A percentile compares a stretch with the other conserved stretches of the same genome.
phyloP scores from a whole-genome alignment of 2,888 invertebrate genomes.

The Apodemia mormo region DNA sequence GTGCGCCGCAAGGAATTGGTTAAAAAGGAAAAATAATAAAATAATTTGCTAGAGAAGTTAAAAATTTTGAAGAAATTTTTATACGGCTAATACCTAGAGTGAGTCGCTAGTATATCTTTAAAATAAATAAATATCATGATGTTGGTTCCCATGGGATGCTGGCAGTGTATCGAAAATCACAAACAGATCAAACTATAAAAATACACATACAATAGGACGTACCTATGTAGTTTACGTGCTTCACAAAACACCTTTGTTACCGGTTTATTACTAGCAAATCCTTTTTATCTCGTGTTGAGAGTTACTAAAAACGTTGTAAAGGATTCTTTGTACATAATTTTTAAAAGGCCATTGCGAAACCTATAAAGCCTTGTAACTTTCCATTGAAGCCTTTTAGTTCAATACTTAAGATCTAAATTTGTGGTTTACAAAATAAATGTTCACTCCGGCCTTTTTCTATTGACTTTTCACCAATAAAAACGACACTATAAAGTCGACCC shows the following conservation, averaged over 20 bases:
- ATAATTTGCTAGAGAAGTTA: too few species aligned
- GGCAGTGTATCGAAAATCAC: too few species aligned
- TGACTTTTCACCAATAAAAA: slow-evolving; percentile 69
- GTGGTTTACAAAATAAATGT: slow-evolving; percentile 48
- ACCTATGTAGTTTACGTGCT: not conserved
- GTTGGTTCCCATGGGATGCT: too few species aligned
- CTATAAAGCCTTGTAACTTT: slow-evolving; percentile 29
- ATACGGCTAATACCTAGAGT: too few species aligned
- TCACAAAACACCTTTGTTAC: not conserved
- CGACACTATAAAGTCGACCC: slow-evolving; percentile 63
- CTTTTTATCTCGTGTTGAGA: not conserved
- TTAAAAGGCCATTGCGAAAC: slow-evolving; percentile 10
- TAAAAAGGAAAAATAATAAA: too few species aligned
- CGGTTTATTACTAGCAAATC: slow-evolving; percentile 1
- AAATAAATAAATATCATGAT: too few species aligned
- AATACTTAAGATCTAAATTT: slow-evolving; percentile 41
- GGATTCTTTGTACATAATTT: not conserved
- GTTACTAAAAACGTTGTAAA: slow-evolving; percentile 1
- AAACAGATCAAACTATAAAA: too few species aligned
- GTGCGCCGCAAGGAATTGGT: too few species aligned
- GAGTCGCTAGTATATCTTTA: too few species aligned
- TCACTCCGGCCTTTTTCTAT: slow-evolving; percentile 64
- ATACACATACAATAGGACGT: not conserved
- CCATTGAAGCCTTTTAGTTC: slow-evolving; percentile 35
- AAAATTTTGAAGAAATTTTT: too few species aligned